Evolutionary conservation across 2,797 vertebrate species (phyloP).

Genomic region (Hylomyscus alleni): DNA sequence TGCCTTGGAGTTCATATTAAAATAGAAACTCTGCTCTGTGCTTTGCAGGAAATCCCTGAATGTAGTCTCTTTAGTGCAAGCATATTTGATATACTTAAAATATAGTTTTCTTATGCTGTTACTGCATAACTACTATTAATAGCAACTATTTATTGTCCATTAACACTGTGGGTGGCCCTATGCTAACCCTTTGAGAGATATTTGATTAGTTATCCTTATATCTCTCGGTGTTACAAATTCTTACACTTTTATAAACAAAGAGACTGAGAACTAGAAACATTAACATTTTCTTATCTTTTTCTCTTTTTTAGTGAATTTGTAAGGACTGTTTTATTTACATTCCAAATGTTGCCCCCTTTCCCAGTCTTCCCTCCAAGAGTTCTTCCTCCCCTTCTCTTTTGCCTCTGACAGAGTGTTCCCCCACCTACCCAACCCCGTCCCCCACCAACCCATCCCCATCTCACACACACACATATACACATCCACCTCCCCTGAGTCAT

Average conservation of each 20-base stretch:
- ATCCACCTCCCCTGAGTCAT: too few species aligned
- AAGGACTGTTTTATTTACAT: neutral
- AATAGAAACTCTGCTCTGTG: neutral
- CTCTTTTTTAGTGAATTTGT: neutral
- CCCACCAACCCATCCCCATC: too few species aligned
- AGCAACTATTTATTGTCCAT: neutral
- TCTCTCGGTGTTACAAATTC: neutral
- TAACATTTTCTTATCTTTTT: neutral
- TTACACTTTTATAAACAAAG: neutral
- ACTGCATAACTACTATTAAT: neutral
- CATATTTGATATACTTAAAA: neutral
- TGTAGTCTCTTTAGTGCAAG: neutral
- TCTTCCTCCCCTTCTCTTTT: too few species aligned
- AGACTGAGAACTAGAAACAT: neutral
- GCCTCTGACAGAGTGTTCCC: too few species aligned
- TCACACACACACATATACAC: too few species aligned
- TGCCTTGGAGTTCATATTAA: neutral
- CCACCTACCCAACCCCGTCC: too few species aligned
- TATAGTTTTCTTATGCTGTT: neutral
- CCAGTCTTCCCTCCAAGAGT: too few species aligned
- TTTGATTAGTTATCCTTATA: slow-evolving; percentile 1
- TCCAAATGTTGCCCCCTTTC: neutral
- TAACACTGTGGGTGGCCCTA: neutral
- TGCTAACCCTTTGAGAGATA: neutral
- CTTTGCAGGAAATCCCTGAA: neutral